A percentile compares a stretch with the other conserved stretches of the same genome.
phyloP scores from a whole-genome alignment of 2,888 invertebrate genomes.

The Tipula lateralis region DNA sequence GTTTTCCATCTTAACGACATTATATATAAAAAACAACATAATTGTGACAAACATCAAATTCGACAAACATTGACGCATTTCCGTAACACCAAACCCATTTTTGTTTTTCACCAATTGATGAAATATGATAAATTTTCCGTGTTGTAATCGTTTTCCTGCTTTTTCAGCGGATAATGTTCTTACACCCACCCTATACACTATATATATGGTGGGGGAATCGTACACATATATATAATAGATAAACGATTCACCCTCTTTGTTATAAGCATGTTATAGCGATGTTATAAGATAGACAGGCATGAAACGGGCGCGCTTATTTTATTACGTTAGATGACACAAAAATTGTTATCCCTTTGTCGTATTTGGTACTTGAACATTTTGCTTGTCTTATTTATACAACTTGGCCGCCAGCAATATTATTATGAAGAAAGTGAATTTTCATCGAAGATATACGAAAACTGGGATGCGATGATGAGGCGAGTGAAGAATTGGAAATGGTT shows the following conservation, averaged over 20 bases:
- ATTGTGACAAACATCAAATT: not conserved
- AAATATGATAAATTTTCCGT: not conserved
- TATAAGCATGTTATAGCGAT: not conserved
- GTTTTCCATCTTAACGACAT: not conserved
- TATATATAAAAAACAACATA: not conserved
- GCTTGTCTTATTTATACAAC: not conserved
- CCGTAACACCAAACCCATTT: slow-evolving; percentile 19
- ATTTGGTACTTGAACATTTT: not conserved
- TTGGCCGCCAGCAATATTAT: not conserved
- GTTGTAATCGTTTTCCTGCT: not conserved
- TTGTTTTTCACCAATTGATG: not conserved
- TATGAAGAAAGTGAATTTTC: not conserved
- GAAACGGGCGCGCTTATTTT: not conserved
- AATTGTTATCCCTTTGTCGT: not conserved
- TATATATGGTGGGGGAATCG: not conserved
- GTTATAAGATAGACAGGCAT: not conserved
- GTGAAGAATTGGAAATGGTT: too few species aligned
- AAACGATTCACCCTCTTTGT: not conserved
- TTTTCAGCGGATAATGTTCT: not conserved
- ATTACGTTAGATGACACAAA: not conserved
- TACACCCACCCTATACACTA: not conserved
- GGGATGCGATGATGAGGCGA: not conserved
- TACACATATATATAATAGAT: not conserved
- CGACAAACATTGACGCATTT: slow-evolving; percentile 11
- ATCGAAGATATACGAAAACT: not conserved